phyloP scores from a whole-genome alignment of 2,113 vertebrate species.

The Siniperca chuatsi region DNA sequence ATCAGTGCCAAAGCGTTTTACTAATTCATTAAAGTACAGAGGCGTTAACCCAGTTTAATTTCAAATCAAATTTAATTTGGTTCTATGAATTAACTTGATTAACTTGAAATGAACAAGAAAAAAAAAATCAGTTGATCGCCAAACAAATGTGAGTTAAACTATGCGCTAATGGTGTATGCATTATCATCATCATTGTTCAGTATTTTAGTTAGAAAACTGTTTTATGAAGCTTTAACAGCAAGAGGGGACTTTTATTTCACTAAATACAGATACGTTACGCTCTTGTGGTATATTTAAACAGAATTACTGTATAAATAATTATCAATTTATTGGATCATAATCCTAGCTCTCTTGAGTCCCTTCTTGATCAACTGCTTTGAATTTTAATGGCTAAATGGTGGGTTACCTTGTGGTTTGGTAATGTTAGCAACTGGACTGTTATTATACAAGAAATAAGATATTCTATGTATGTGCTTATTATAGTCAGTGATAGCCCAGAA shows the following conservation, averaged over 20 bases:
- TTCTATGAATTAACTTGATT: slow-evolving; percentile 42
- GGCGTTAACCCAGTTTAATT: slow-evolving; percentile 51
- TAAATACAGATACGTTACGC: not conserved
- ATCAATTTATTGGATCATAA: not conserved
- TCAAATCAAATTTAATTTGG: slow-evolving; percentile 38
- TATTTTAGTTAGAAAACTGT: not conserved
- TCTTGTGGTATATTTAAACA: not conserved
- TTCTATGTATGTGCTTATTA: not conserved
- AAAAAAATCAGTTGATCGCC: not conserved
- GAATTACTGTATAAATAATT: not conserved
- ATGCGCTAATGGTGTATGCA: not conserved
- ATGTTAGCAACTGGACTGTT: no score
- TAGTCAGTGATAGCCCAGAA: not conserved
- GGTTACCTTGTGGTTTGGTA: not conserved
- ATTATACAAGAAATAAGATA: not conserved
- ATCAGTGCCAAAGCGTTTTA: slow-evolving; percentile 52
- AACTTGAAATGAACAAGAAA: slow-evolving; percentile 9
- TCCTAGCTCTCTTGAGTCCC: not conserved
- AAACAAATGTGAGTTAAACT: slow-evolving; percentile 12
- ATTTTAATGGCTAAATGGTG: not conserved
- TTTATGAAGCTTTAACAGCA: not conserved
- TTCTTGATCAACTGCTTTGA: not conserved
- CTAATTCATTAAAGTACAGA: slow-evolving; percentile 62
- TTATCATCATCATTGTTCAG: slow-evolving; percentile 4
- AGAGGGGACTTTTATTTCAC: not conserved